A percentile compares a stretch with the other conserved stretches of the same genome.
phyloP scores from a whole-genome alignment of 2,797 vertebrate species.

The Prunella strophiata region DNA sequence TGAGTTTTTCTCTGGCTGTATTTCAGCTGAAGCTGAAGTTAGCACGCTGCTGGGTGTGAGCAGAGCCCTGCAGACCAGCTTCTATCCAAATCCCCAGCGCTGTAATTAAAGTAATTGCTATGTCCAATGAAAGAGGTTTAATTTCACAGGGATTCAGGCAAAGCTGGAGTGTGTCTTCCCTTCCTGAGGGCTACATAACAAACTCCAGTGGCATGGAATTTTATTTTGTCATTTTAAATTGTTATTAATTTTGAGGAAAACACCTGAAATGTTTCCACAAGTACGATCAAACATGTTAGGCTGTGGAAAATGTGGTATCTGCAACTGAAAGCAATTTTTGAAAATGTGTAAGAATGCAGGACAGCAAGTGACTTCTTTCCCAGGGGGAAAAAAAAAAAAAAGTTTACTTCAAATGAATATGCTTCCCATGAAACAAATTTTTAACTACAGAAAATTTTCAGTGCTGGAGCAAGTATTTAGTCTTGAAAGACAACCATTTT shows the following conservation, averaged over 20 bases:
- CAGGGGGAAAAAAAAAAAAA: not conserved
- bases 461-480: not conserved
- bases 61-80: slow-evolving; percentile 15
- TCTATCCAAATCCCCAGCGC: slow-evolving; percentile 38
- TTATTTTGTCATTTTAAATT: not conserved
- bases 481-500: not conserved
- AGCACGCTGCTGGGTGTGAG: slow-evolving; percentile 2
- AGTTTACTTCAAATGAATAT: not conserved
- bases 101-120: slow-evolving; percentile 83
- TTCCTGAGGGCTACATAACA: slow-evolving; percentile 42
- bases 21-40: slow-evolving; percentile 37
- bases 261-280: not conserved
- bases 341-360: not conserved
- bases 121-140: slow-evolving; percentile 79
- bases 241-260: not conserved
- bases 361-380: not conserved
- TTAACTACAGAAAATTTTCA: not conserved
- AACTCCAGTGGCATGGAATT: not conserved
- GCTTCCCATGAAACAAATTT: not conserved
- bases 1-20: not conserved
- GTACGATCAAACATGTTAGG: not conserved
- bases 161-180: slow-evolving; percentile 68
- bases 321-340: not conserved
- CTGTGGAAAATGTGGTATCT: not conserved
- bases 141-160: slow-evolving; percentile 82